Base-by-base conservation (phyloP, 2,797 vertebrate genomes). In the Paguma larvata region DNA sequence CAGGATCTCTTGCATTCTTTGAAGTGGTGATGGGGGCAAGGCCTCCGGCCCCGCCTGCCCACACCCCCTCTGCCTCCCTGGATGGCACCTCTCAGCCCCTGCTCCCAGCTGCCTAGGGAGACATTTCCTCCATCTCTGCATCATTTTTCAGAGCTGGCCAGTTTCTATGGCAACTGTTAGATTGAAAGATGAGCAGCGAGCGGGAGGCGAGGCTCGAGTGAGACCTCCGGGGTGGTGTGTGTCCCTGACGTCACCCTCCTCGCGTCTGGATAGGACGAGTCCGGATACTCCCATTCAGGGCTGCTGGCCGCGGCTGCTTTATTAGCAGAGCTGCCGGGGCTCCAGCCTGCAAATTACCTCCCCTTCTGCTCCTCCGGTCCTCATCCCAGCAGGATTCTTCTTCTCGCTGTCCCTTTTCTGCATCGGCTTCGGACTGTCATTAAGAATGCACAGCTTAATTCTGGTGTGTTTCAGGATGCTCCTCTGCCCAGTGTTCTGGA, bases 121-220 rank as follows among this genome's bases (percentile, higher is more conserved):
- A 97, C 97, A 30, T 98, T 98, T 97, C 98, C 97, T 98, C 96
- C 98, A 88, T 98, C 97, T 96, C 97, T 67, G 98, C 98, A 98
- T 98, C 85, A 90, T 94, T 96, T 98, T 98, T 93, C 96, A 84
- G 97, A 98, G 98, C 98, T 89, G 98, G 98, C 98, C 98, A 2
- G 98, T 99, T 99, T 98, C 99, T 99, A 99, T 99, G 98, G 99
- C 98, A 99, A 99, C 99, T 0, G 85, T 97, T 96, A 97, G 98
- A 97, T 98, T 98, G 99, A 99, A 99, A 99, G 99, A 98, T 98
- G 98, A 99, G 99, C 97, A 97, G 98, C 16, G 96, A 98, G 94
- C 95, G 77, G 98, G 92, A 95, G 93, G 98, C 95, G 79, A 93
- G 98, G 98, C 98, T 95, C 97, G 98, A 97, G 98, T 98, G 98